Evolutionary conservation across 1,140 invertebrate genomes (phyloP).

Genomic region (Ctenoplectra terminalis): DNA sequence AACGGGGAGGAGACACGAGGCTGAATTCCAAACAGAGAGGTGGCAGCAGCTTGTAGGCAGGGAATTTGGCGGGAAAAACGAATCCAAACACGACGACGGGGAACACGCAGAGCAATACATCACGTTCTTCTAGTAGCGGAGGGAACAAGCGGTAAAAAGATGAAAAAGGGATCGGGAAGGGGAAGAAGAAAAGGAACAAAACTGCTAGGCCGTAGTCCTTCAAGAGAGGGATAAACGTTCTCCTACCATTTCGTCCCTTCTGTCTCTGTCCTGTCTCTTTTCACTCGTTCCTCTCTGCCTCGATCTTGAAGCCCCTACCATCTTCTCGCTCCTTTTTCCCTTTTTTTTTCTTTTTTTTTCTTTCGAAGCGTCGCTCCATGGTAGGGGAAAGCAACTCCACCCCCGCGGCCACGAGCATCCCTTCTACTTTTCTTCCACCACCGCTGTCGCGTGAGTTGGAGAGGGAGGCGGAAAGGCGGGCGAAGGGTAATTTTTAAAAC

Average conservation of each 20-base stretch:
- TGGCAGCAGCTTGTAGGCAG: slow-evolving; percentile 70
- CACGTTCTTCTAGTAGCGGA: slow-evolving; percentile 74
- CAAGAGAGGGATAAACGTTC: slow-evolving; percentile 38
- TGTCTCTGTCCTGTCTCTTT: slow-evolving; percentile 52
- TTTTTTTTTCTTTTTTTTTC: slow-evolving; percentile 52
- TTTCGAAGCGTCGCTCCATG: not conserved
- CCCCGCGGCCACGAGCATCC: slow-evolving; percentile 25
- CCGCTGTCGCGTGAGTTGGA: not conserved
- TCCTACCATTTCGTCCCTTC: slow-evolving; percentile 56
- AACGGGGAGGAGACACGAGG: slow-evolving; percentile 6
- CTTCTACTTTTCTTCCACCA: slow-evolving; percentile 53
- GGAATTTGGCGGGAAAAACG: slow-evolving; percentile 82
- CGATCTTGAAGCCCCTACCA: not conserved
- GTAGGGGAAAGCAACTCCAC: slow-evolving; percentile 60
- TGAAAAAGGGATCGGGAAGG: slow-evolving; percentile 32
- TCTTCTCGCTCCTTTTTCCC: slow-evolving; percentile 19
- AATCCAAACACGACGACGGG: slow-evolving; percentile 78
- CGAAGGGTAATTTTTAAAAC: slow-evolving; percentile 78
- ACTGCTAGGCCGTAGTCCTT: slow-evolving; percentile 32
- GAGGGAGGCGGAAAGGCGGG: slow-evolving; percentile 11
- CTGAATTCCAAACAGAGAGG: slow-evolving; percentile 58
- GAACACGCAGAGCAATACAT: slow-evolving; percentile 79
- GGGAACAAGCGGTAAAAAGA: slow-evolving; percentile 53
- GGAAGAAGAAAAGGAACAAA: slow-evolving; percentile 24
- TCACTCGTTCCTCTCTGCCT: slow-evolving; percentile 52